Conservation (phyloP, 2,113 vertebrate genomes). For the Tachycineta bicolor region DNA sequence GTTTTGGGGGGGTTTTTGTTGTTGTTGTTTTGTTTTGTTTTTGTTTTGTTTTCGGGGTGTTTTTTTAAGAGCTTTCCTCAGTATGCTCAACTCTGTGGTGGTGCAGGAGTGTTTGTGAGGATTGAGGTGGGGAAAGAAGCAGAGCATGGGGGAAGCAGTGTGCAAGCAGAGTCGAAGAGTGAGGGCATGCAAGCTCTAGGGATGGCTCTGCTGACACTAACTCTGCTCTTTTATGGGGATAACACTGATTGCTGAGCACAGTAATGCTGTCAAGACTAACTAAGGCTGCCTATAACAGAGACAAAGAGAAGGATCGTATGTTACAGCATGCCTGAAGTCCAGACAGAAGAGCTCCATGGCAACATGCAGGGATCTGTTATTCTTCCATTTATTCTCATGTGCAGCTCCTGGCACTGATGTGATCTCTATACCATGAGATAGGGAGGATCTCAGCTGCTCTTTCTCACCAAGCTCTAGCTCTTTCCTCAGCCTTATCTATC, state of each 20-base stretch:
- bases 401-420: slow-evolving; percentile 10
- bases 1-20: too few species aligned
- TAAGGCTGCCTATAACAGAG: neutral
- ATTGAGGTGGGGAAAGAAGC: neutral
- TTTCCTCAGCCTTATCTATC: neutral
- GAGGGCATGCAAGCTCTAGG: neutral
- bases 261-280: neutral
- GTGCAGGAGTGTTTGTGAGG: neutral
- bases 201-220: neutral
- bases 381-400: slow-evolving; percentile 24
- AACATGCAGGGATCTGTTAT: slow-evolving; percentile 32
- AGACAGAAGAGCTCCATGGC: slow-evolving; percentile 36
- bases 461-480: neutral
- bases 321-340: slow-evolving; percentile 13
- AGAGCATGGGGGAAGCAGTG: neutral
- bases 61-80: neutral
- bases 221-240: neutral
- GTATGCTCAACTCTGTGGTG: neutral
- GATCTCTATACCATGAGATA: neutral
- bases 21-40: too few species aligned
- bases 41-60: too few species aligned
- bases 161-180: neutral
- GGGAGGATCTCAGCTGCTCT: slow-evolving; percentile 2
- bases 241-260: neutral
- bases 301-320: slow-evolving; percentile 11